Evolutionary conservation across 2,113 vertebrate genomes (phyloP).

Genomic region (Polypterus senegalus): DNA sequence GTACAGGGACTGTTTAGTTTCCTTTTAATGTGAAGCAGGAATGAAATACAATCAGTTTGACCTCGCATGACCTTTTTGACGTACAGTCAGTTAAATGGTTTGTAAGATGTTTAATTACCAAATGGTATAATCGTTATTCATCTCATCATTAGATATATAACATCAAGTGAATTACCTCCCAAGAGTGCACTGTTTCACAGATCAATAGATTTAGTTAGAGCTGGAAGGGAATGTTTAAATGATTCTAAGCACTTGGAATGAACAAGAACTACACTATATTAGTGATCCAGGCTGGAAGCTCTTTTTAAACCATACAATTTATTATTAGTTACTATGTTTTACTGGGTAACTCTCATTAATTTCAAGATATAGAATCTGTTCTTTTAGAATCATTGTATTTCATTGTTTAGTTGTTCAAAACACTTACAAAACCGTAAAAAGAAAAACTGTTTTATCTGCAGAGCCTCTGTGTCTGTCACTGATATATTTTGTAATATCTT

Average conservation of each 20-base stretch:
- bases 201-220: slow-evolving; percentile 88
- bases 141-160: slow-evolving; percentile 92
- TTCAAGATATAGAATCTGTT: no score
- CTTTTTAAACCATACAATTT: no score
- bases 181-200: slow-evolving; percentile 80
- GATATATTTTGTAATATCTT: no score
- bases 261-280: slow-evolving; percentile 29
- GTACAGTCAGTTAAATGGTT: slow-evolving; percentile 81
- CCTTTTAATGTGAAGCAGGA: slow-evolving; percentile 29
- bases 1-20: no score
- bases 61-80: slow-evolving; percentile 71
- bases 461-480: no score
- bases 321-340: no score
- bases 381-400: no score
- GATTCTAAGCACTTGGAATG: slow-evolving; percentile 29
- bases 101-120: slow-evolving; percentile 93
- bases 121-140: slow-evolving; percentile 89
- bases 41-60: slow-evolving; percentile 52
- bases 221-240: slow-evolving; percentile 64
- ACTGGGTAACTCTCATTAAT: no score
- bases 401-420: no score
- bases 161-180: slow-evolving; percentile 86
- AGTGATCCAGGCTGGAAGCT: slow-evolving; percentile 26
- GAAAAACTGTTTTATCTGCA: no score
- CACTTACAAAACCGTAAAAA: no score